Evolutionary conservation across 2,888 invertebrate species (phyloP).

Genomic region (Campoletis raptor): DNA sequence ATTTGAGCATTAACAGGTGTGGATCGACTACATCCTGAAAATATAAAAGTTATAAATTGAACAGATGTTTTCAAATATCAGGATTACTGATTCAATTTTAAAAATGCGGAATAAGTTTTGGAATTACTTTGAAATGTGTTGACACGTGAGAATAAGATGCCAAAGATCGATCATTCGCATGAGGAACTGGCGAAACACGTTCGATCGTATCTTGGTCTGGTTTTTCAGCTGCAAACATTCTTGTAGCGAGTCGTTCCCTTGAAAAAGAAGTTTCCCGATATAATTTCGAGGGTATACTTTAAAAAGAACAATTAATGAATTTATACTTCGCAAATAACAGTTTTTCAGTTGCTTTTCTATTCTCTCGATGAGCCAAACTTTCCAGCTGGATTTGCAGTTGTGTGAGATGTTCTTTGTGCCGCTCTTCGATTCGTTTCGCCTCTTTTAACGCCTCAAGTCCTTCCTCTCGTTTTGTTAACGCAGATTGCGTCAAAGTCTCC

Average conservation of each 20-base stretch:
- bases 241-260: constrained; percentile 76
- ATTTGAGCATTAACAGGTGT: constrained; percentile 77
- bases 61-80: neutral
- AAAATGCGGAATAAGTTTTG: neutral
- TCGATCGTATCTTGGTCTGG: constrained; percentile 76
- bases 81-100: neutral
- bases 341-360: constrained; percentile 78
- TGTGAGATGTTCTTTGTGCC: constrained; percentile 76
- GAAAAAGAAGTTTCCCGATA: constrained; percentile 11
- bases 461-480: constrained; percentile 80
- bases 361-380: constrained; percentile 78
- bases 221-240: constrained; percentile 73
- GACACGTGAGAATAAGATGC: constrained; percentile 63
- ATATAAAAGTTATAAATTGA: constrained; percentile 17
- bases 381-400: constrained; percentile 78
- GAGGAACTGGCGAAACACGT: constrained; percentile 2
- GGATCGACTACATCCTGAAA: constrained; percentile 80
- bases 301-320: neutral
- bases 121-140: constrained; percentile 73
- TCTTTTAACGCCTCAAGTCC: constrained; percentile 79
- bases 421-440: constrained; percentile 79
- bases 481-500: constrained; percentile 80
- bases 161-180: constrained; percentile 43
- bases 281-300: neutral
- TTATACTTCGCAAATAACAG: constrained; percentile 78